Conservation (phyloP, 2,888 invertebrate species). For the Callosobruchus maculatus region DNA sequence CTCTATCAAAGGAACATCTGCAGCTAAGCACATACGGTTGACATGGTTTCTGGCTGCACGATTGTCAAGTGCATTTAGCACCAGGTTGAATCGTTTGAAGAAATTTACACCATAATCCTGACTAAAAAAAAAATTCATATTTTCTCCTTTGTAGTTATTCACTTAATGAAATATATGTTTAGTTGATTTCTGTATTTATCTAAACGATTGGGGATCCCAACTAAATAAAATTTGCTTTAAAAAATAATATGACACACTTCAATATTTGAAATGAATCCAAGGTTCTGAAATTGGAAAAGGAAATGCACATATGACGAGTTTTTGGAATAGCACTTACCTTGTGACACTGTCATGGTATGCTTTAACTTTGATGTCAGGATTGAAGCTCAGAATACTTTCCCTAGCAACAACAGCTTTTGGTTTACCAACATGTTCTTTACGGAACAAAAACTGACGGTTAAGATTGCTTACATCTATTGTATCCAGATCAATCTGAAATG, state of each 20-base stretch:
- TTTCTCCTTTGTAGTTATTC: too few species aligned
- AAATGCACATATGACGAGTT: not conserved
- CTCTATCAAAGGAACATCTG: constrained; percentile 90
- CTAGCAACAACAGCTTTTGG: constrained; percentile 91
- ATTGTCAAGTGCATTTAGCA: constrained; percentile 97
- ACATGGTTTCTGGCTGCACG: constrained; percentile 95
- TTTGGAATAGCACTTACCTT: constrained; percentile 58
- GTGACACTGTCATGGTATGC: constrained; percentile 93
- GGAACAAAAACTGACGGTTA: constrained; percentile 98
- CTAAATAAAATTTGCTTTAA: too few species aligned
- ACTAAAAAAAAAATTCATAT: constrained; percentile 53
- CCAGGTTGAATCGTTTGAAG: constrained; percentile 86
- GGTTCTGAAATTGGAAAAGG: too few species aligned
- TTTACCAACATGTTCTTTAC: constrained; percentile 96
- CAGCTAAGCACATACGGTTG: constrained; percentile 96
- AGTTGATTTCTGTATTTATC: too few species aligned
- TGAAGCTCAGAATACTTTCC: constrained; percentile 83
- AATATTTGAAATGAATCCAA: too few species aligned
- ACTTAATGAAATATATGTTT: not conserved
- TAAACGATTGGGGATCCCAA: too few species aligned
- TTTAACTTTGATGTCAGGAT: constrained; percentile 82
- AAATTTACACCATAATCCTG: constrained; percentile 86
- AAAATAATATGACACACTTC: too few species aligned
- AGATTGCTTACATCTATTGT: constrained; percentile 99
- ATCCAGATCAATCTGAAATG: constrained; percentile 93